Percentiles rank a stretch among this genome's conserved stretches.
Conservation (phyloP, 1,140 invertebrate genomes). For the Bombus picipes region DNA sequence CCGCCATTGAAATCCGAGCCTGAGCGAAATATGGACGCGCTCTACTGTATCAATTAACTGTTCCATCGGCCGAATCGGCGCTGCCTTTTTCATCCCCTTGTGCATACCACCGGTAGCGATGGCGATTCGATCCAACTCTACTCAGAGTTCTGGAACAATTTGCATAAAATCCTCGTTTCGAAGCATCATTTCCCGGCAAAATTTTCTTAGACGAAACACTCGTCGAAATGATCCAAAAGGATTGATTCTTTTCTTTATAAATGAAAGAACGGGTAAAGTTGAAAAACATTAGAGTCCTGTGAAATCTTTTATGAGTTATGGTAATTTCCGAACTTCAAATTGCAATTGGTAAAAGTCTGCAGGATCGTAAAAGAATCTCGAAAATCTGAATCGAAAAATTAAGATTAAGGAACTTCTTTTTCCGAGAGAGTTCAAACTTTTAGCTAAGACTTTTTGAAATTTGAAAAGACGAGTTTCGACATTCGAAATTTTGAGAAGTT, state of each 20-base stretch:
- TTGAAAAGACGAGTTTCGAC: too few species aligned
- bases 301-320: too few species aligned
- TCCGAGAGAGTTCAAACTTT: too few species aligned
- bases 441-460: too few species aligned
- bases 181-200: background rate
- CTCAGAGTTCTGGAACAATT: background rate
- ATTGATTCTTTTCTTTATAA: background rate
- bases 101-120: slow-evolving; percentile 34
- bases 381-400: too few species aligned
- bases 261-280: background rate
- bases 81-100: slow-evolving; percentile 35
- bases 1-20: slow-evolving; percentile 56
- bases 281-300: too few species aligned
- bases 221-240: too few species aligned
- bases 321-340: too few species aligned
- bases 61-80: slow-evolving; percentile 48
- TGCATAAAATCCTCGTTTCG: background rate
- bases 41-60: slow-evolving; percentile 61
- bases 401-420: too few species aligned
- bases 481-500: too few species aligned
- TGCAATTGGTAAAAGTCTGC: too few species aligned
- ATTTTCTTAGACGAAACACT: background rate
- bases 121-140: background rate
- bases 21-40: slow-evolving; percentile 44
- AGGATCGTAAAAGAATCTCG: too few species aligned